Percentiles rank a stretch among this genome's conserved stretches.
Evolutionary conservation across 2,888 invertebrate genomes (phyloP).

Genomic region (Nemapogon koenigi): DNA sequence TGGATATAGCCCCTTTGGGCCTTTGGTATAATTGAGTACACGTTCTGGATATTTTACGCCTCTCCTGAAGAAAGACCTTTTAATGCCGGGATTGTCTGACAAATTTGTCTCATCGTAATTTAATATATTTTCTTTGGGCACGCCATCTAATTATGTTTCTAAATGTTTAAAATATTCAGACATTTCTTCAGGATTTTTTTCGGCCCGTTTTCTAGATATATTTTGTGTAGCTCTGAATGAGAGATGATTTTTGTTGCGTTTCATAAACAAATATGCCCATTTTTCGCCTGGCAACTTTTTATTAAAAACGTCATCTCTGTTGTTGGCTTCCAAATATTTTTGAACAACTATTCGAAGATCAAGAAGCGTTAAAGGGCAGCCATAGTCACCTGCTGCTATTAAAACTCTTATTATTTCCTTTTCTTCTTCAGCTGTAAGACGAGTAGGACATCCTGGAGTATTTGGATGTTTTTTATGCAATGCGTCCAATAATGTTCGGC

Average conservation of each 20-base stretch:
- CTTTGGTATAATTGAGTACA: constrained; percentile 10
- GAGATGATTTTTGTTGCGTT: constrained; percentile 8
- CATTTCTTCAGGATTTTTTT: constrained; percentile 12
- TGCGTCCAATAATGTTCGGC: constrained; percentile 18
- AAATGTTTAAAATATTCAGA: background rate
- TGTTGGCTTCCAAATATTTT: background rate
- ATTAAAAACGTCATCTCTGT: background rate
- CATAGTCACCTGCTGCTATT: constrained; percentile 9
- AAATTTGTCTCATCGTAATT: constrained; percentile 13
- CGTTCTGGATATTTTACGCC: constrained; percentile 13
- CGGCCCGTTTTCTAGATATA: constrained; percentile 13
- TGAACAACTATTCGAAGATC: constrained; percentile 10
- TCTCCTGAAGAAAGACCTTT: constrained; percentile 14
- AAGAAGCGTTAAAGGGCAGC: constrained; percentile 9
- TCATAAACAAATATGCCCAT: constrained; percentile 9
- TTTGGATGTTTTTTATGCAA: constrained; percentile 15
- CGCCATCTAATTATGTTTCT: background rate
- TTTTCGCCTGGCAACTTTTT: constrained; percentile 3
- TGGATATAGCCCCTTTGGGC: constrained; percentile 1
- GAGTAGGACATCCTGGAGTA: constrained; percentile 12
- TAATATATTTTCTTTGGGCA: constrained; percentile 11
- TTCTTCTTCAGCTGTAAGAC: constrained; percentile 14
- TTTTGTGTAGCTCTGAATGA: constrained; percentile 11
- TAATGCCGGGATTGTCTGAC: constrained; percentile 14
- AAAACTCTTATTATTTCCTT: constrained; percentile 13